Evolutionary conservation across 2,888 invertebrate species (phyloP), one percentile per base, ranked within the genome.

Genomic region (Thymelicus lineola): DNA sequence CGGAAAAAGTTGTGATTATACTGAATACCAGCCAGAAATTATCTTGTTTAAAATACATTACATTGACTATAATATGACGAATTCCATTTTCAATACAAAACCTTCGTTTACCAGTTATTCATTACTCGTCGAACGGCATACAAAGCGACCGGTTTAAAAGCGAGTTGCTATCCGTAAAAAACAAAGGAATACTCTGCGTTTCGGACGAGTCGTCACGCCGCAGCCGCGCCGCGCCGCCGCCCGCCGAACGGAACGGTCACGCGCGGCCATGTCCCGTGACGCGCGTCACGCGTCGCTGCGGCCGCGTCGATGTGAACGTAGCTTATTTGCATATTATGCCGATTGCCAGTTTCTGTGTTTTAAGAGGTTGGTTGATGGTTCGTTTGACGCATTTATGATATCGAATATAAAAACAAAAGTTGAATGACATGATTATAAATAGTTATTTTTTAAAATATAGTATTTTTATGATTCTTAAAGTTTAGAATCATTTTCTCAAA

Each of bases 211-310:
- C 88, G 88, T 86, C 85, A 84, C 82, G 86, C 81, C 86, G 84
- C 86, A 85, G 84, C 85, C 28, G 28, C 28, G 28, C 1, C 88
- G 90, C 86, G 82, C 85, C 78, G 72, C 79, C 28, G 28, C 28
- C 86, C 86, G 84, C 85, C 86, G 86, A 87, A 88, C 89, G 91
- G 90, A 89, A 87, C 91, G 86, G 92, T 90, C 88, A 90, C 88
- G 90, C 86, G 82, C 85, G 78, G 72, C 79, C 70, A 65, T 84
- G 86, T 87, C 88, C 86, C 87, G 81, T 83, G 87, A 84, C 87
- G 86, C 79, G 76, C 82, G 80, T 76, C 82, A 81, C 86, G 87
- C 86, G 80, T 77, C 83, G 81, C 78, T 74, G 82, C 81, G 9
- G 71, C 78, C 75, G 83, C 81, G 17, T 70, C 78, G 74, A 83